Evolutionary conservation across 2,888 invertebrate genomes (phyloP), one percentile per base, ranked within the genome.

Genomic region (Rhamnusium bicolor): DNA sequence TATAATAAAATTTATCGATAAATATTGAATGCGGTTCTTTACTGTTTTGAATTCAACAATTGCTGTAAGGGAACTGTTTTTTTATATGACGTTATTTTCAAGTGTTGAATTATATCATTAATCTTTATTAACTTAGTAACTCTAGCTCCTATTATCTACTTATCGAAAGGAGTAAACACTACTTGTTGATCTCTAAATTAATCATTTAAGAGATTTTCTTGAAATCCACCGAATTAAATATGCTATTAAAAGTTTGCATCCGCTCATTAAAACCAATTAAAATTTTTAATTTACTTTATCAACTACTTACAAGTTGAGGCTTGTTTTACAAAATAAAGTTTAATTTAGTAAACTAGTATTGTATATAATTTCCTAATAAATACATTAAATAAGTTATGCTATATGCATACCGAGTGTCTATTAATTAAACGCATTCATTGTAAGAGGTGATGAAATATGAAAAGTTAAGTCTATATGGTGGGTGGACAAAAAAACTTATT

Each of bases 181-280:
- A 63, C 51, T 51, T 63, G 63, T 63, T 63, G 62, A 70, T 68
- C 63, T 72, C 63, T 65, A 71, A 61, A 68, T 69, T 72, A 72
- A 72, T 75, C 72, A 75, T 67, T 71, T 69, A 73, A 71, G 63
- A 73, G 75, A 75, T 75, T 75, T 75, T 71, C 75, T 75, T 72
- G 61, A 75, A 75, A 71, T 71, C 69, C 68, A 73, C 73, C 71
- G 69, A 75, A 72, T 71, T 75, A 72, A 63, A 54, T 71, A 70
- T 62, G 61, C 63, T 72, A 72, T 72, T 67, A 70, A 62, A 63
- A 65, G 66, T 72, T 72, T 75, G 67, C 58, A 49, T 68, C 68
- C 19, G 49, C 69, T 73, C 67, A 72, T 76, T 76, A 76, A 76
- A 68, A 69, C 76, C 76, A 76, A 73, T 76, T 73, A 69, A 67